Percentiles rank a stretch among this genome's conserved stretches.
Conservation (phyloP, 2,797 vertebrate genomes). For the Vipera ursinii region DNA sequence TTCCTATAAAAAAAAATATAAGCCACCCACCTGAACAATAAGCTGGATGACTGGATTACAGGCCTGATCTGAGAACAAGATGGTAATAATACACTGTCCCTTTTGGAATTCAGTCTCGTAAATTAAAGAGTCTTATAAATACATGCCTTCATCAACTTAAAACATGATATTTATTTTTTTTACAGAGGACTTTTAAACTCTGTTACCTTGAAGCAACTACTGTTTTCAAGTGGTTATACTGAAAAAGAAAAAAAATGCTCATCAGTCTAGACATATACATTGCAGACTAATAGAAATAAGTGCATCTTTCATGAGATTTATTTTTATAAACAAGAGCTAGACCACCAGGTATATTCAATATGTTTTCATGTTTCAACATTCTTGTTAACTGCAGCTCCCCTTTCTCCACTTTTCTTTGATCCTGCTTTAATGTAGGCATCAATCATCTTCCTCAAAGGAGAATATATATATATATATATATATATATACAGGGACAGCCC, state of each 20-base stretch:
- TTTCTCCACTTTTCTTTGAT: conserved; percentile 42
- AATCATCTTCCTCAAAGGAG: conserved; percentile 20
- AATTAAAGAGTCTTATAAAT: conserved; percentile 50
- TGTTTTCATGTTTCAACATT: conserved; percentile 48
- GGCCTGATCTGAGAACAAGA: not conserved
- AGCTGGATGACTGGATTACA: not conserved
- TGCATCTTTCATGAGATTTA: conserved; percentile 57
- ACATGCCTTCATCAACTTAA: conserved; percentile 52
- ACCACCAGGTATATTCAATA: conserved; percentile 42
- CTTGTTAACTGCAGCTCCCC: conserved; percentile 26
- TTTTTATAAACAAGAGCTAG: conserved; percentile 48
- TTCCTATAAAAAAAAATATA: not conserved
- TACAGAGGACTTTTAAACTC: conserved; percentile 54
- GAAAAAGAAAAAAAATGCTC: conserved; percentile 20
- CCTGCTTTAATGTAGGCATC: conserved; percentile 35
- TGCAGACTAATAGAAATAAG: conserved; percentile 50
- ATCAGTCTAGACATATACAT: conserved; percentile 47
- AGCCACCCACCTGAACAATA: not conserved
- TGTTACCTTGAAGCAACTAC: conserved; percentile 49
- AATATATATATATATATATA: not conserved
- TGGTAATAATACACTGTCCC: conserved; percentile 29
- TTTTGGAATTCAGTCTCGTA: conserved; percentile 30
- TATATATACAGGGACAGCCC: conserved; percentile 5
- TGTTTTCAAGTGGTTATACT: conserved; percentile 33
- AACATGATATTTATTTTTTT: conserved; percentile 62